Base-by-base conservation (phyloP, 2,888 invertebrate genomes). In the Dicranocentrus wangi region DNA sequence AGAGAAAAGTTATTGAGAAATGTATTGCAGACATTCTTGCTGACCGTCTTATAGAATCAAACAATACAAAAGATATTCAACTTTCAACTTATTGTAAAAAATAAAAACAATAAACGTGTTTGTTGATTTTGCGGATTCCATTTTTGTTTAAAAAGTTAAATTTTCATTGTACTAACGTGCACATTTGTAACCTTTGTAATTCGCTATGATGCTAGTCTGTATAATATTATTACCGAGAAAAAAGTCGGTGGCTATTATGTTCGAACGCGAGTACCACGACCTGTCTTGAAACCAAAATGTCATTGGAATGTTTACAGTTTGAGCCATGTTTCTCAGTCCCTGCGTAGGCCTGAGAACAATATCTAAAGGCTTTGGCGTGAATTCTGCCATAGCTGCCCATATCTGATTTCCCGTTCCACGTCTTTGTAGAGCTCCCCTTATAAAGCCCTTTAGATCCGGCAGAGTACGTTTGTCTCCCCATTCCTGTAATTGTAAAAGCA, bases 391-490 rank as follows among this genome's bases (percentile, higher is more conserved):
- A 1, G 89, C 88, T 1, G 89, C 88, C 90, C 89, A 90, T 2
- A 88, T 78, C 23, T 85, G 81, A 8, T 84, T 84, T 27, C 83
- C 82, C 2, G 84, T 82, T 1, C 86, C 86, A n/a, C 85, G 79
- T 8, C 82, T 81, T 68, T 82, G 80, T 0, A 87, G 27, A 15
- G 87, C 81, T 8, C 83, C 82, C 19, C 61, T 81, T 8, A 88
- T 83, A 71, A 87, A 88, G 3, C 71, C 71, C 58, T 85, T 81
- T n/a, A 88, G 84, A 21, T 85, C 86, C 0, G 84, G 83, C 0
- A 87, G 75, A 3, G 83, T 90, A 86, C 84, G 89, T 87, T 87
- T 85, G 87, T 93, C 91, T 13, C 92, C 93, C 93, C 93, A 93
- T 79, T 86, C 87, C 83, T 85, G 10, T n/a, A 10, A 68, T n/a